Base-by-base conservation (phyloP, 2,888 invertebrate species). In the Hirtodrosophila alboralis region DNA sequence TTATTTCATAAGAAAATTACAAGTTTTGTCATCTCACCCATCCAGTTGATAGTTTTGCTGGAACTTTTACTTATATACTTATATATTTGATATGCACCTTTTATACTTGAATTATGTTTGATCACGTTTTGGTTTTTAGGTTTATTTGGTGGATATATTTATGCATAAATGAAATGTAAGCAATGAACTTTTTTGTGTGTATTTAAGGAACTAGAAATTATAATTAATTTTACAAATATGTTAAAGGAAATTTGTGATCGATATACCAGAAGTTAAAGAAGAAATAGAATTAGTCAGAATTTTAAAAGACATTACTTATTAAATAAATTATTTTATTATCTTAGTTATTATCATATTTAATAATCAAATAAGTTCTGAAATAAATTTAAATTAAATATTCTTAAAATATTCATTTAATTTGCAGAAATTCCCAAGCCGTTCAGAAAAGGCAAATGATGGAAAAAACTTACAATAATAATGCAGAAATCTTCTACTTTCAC, bases 1-100 rank as follows among this genome's bases (percentile, higher is more conserved):
- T 81, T 67, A 75, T 79, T 85, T 75, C 62, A 60, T 66, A 87
- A 86, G 85, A 85, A 85, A 81, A 74, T 72, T 69, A 70, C 67
- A 72, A 81, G 63, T 67, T 70, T 56, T 51, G 52, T 51, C 57
- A 28, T 28, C n/a, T 34, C 30, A 59, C 37, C 40, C 21, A n/a
- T 9, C 7, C 18, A 34, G 36, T 23, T 26, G 37, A 73, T 74
- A 68, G 74, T 62, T 74, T 68, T 30, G n/a, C 31, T 23, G 12
- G 12, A 45, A 30, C 16, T 51, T 38, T 45, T 34, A 43, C 49
- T 13, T 16, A 23, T 28, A n/a, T n/a, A n/a, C n/a, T n/a, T n/a
- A n/a, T n/a, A n/a, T n/a, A 4, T 53, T 37, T 59, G 12, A 48
- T 18, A 14, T 23, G 36, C 48, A 57, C 71, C 70, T 69, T 76